phyloP scores from a whole-genome alignment of 2,888 invertebrate species.

The Eudemis profundana region DNA sequence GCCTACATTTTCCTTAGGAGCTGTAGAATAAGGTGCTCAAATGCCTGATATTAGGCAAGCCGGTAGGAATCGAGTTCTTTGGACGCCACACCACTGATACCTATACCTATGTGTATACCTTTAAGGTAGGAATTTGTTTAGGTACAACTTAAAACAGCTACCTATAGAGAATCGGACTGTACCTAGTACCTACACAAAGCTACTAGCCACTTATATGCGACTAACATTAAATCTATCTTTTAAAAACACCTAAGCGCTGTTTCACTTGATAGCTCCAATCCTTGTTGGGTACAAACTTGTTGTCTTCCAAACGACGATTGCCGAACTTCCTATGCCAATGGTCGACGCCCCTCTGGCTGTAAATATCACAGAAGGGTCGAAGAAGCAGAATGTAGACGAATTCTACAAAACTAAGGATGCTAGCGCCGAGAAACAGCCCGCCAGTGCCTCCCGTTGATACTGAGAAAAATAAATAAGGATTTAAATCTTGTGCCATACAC shows the following conservation, averaged over 20 bases:
- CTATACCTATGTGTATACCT: no score
- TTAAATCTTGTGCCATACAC: neutral
- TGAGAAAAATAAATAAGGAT: constrained; percentile 58
- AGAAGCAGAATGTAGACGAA: constrained; percentile 85
- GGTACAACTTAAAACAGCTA: no score
- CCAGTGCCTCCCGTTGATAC: constrained; percentile 89
- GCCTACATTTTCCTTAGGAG: no score
- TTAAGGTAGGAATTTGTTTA: no score
- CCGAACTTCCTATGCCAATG: constrained; percentile 75
- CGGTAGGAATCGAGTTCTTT: no score
- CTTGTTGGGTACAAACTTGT: constrained; percentile 64
- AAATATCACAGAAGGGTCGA: constrained; percentile 78
- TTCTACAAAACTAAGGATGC: constrained; percentile 88
- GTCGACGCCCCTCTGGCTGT: constrained; percentile 74
- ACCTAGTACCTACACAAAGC: no score
- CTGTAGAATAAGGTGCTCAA: no score
- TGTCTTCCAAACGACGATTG: constrained; percentile 65
- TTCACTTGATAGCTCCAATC: constrained; percentile 69
- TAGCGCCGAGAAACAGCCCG: constrained; percentile 87
- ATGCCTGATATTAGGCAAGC: no score
- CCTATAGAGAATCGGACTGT: no score
- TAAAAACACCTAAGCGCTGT: constrained; percentile 50
- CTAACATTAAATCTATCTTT: constrained; percentile 4
- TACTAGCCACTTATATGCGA: neutral
- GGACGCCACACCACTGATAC: no score